These are phyloP conservation scores for Chelmon rostratus DNA, from an alignment of 2,797 vertebrate species.

Conservation along the genomic window DNA sequence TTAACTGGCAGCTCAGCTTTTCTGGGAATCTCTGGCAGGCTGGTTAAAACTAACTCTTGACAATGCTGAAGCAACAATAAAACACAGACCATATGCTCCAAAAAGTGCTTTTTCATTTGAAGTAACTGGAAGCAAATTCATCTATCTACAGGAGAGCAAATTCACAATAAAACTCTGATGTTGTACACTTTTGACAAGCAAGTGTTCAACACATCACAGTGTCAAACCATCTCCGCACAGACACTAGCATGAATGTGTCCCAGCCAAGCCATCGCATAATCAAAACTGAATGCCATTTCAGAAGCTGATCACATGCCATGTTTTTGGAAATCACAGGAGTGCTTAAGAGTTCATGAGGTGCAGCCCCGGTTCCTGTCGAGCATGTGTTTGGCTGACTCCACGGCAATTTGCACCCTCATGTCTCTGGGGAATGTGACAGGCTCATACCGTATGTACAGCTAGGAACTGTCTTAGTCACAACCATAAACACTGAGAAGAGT, in stretches of 20 bases:
- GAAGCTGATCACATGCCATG: conserved; percentile 15
- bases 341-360: conserved; percentile 43
- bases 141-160: conserved; percentile 21
- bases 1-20: conserved; percentile 42
- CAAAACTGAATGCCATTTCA: conserved; percentile 35
- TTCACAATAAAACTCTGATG: conserved; percentile 35
- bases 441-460: conserved; percentile 2
- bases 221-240: conserved; percentile 9
- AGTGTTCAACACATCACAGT: conserved; percentile 39
- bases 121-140: conserved; percentile 48
- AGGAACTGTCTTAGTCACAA: conserved; percentile 19
- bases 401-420: conserved; percentile 37
- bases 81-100: conserved; percentile 42
- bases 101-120: conserved; percentile 61
- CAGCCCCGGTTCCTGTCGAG: conserved; percentile 18
- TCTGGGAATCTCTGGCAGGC: conserved; percentile 51
- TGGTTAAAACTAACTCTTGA: conserved; percentile 28
- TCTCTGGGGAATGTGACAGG: conserved; percentile 58
- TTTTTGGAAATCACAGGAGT: conserved; percentile 14
- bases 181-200: conserved; percentile 16
- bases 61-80: background rate
- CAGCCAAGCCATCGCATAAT: conserved; percentile 4
- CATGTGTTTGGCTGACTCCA: conserved; percentile 30
- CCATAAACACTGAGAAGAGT: conserved; percentile 18
- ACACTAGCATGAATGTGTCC: conserved; percentile 6